phyloP scores from a whole-genome alignment of 1,140 invertebrate species.

The Macrostomum lignano region DNA sequence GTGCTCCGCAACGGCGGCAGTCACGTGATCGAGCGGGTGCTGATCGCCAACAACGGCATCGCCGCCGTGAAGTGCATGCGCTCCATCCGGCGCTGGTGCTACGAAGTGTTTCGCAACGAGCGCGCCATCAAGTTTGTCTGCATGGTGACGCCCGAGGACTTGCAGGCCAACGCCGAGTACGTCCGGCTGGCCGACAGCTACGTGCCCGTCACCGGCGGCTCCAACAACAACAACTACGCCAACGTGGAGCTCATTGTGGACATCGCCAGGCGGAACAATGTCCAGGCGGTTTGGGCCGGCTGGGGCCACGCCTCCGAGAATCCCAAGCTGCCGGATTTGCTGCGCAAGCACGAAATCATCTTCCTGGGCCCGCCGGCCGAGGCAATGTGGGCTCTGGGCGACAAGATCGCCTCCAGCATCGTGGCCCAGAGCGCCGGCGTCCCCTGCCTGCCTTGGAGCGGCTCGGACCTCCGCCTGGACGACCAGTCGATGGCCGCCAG shows the following conservation, averaged over 20 bases:
- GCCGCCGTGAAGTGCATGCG: conserved; percentile 98
- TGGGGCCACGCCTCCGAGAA: conserved; percentile 99
- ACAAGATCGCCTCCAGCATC: conserved; percentile 96
- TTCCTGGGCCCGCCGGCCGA: conserved; percentile 67
- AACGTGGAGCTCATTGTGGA: conserved; percentile 94
- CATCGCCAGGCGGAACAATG: conserved; percentile 65
- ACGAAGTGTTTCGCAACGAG: conserved; percentile 96
- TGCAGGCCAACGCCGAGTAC: conserved; percentile 55
- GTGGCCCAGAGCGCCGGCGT: conserved; percentile 93
- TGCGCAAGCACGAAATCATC: conserved; percentile 50
- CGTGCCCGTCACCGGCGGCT: conserved; percentile 78
- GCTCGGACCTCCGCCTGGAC: no score
- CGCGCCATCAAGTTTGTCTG: conserved; percentile 79
- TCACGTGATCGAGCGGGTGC: no score
- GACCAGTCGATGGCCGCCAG: no score
- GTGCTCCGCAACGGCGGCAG: no score
- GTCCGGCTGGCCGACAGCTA: conserved; percentile 98
- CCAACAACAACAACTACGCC: conserved; percentile 99
- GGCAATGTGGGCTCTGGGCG: conserved; percentile 96
- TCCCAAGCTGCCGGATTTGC: conserved; percentile 72
- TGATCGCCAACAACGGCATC: conserved; percentile 98
- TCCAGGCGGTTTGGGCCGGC: conserved; percentile 91
- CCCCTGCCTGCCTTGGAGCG: conserved; percentile 91
- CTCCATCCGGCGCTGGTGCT: conserved; percentile 79
- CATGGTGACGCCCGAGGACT: conserved; percentile 86